Evolutionary conservation across 1,140 invertebrate species (phyloP).

Genomic region (Protaetia brevitarsis): DNA sequence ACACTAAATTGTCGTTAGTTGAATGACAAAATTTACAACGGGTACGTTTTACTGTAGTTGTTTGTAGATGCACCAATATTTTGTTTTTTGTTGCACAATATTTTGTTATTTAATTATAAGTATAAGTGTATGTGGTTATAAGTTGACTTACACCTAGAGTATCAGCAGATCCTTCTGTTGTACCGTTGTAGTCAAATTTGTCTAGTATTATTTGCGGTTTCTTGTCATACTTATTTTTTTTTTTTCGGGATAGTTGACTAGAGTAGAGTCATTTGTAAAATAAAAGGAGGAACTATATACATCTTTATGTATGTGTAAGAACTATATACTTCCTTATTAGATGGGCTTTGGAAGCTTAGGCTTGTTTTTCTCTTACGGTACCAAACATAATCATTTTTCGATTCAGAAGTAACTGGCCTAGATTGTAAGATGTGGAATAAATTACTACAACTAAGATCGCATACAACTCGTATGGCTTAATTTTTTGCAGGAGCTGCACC

Average conservation of each 20-base stretch:
- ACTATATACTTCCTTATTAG: no score
- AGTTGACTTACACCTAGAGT: not conserved
- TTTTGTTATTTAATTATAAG: no score
- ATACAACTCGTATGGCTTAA: not conserved
- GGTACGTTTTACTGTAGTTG: no score
- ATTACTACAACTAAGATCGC: not conserved
- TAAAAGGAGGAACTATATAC: no score
- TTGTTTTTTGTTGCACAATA: no score
- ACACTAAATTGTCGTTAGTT: no score
- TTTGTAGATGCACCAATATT: no score
- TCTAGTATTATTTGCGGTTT: not conserved
- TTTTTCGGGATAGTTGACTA: not conserved
- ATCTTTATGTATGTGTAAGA: no score
- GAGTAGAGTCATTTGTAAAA: not conserved
- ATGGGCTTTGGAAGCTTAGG: not conserved
- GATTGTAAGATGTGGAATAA: not conserved
- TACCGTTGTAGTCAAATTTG: not conserved
- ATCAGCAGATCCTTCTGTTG: not conserved
- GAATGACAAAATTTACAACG: no score
- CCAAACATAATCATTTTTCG: not conserved
- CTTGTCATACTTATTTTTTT: not conserved
- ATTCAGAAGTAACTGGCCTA: not conserved
- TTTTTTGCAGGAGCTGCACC: not conserved
- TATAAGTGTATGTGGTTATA: not conserved
- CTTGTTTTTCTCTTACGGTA: not conserved